Conservation (phyloP, 2,797 vertebrate genomes). For the Microctenopoma lineatum region DNA sequence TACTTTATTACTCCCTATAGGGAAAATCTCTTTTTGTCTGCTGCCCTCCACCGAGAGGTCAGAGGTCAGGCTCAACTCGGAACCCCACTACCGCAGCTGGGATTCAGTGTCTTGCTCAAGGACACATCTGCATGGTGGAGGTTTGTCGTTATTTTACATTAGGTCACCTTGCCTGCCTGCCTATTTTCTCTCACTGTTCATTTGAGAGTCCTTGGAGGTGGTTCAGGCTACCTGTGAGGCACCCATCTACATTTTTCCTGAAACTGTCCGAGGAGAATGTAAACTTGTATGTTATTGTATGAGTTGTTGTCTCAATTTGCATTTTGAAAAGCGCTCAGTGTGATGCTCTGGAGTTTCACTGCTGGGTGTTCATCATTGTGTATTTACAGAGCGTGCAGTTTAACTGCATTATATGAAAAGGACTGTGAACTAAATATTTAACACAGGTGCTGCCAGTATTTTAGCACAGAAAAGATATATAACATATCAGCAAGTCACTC, state of each 20-base stretch:
- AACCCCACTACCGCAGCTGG: conserved; percentile 32
- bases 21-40: conserved; percentile 62
- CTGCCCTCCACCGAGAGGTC: conserved; percentile 59
- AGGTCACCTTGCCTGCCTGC: conserved; percentile 42
- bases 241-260: neutral
- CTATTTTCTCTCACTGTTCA: conserved; percentile 5
- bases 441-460: conserved; percentile 3
- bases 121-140: conserved; percentile 40
- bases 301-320: conserved; percentile 47
- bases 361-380: conserved; percentile 17
- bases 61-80: conserved; percentile 56
- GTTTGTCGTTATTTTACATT: conserved; percentile 29
- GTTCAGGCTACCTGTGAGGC: conserved; percentile 38
- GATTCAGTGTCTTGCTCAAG: conserved; percentile 47
- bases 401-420: conserved; percentile 17
- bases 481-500: conserved; percentile 1
- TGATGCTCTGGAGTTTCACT: conserved; percentile 34
- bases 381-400: neutral
- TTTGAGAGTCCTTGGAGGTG: conserved; percentile 21
- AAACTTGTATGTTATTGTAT: conserved; percentile 30
- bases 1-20: conserved; percentile 72
- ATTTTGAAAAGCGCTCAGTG: conserved; percentile 46
- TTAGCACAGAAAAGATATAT: conserved; percentile 9
- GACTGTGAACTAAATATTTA: neutral
- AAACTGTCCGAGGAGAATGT: conserved; percentile 31